Evolutionary conservation across 2,888 invertebrate genomes (phyloP), one percentile per base, ranked within the genome.

Genomic region (Eupsilia transversa): DNA sequence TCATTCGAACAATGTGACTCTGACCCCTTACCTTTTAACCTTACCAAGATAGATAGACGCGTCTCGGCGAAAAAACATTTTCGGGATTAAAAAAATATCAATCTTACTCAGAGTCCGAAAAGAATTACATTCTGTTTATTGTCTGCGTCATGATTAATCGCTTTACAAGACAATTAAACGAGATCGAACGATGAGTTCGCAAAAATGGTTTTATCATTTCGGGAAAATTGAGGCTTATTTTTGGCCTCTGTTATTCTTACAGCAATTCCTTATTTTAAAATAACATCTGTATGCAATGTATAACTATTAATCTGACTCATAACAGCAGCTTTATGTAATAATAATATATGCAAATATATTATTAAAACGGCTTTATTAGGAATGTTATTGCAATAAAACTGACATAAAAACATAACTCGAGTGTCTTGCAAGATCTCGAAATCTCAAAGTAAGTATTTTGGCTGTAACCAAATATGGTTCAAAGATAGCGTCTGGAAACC

Each of bases 341-440:
- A n/a, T 56, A 70, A 66, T 54, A 35, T 41, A 77, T 77, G 72
- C 68, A 77, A 83, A 80, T 77, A 56, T 59, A 68, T 59, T 33
- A 61, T 71, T 57, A 77, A 73, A 73, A 60, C 10, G 9, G 41
- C 84, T 66, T 60, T 72, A 66, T 75, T 73, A 72, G 71, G 65
- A 69, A 63, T 14, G 64, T 57, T 46, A 54, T 9, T 38, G 79
- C n/a, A 60, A 73, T 75, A 76, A 68, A 78, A 69, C 52, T 63
- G 59, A 61, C 59, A 63, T 74, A 61, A 77, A 78, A 68, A 64
- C 20, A 70, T 57, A 74, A 43, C 17, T 57, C 10, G 30, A 60
- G 17, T n/a, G 20, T 60, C 35, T 82, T 68, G 57, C 46, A 14
- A 69, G 46, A 74, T 69, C 43, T n/a, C n/a, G 33, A 56, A 60